Conservation (phyloP, 2,797 vertebrate species). For the Melanotaenia nigrans region DNA sequence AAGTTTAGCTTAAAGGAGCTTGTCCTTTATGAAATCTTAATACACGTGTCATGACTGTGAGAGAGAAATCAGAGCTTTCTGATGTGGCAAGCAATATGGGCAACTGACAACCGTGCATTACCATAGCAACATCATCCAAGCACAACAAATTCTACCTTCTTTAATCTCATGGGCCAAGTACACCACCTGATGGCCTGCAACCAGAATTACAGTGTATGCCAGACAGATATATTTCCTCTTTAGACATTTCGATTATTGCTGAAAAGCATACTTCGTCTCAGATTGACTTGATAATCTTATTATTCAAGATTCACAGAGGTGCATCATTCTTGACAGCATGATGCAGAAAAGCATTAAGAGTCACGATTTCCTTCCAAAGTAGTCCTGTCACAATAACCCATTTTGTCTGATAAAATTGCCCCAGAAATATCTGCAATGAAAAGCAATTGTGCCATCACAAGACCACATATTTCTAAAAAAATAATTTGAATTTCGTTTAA, state of each 20-base stretch:
- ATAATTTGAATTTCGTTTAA: background rate
- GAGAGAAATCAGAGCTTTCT: slow-evolving; percentile 32
- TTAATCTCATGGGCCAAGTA: slow-evolving; percentile 60
- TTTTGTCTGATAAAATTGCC: background rate
- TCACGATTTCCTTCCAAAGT: background rate
- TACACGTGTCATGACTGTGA: slow-evolving; percentile 3
- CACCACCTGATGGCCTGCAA: slow-evolving; percentile 72
- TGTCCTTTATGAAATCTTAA: background rate
- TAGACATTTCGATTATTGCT: background rate
- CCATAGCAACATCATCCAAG: slow-evolving; percentile 75
- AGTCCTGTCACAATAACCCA: background rate
- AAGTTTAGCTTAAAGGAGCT: background rate
- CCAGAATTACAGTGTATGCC: slow-evolving; percentile 52
- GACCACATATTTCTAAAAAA: background rate
- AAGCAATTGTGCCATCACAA: background rate
- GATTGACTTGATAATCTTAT: background rate
- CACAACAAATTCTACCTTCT: slow-evolving; percentile 29
- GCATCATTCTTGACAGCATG: background rate
- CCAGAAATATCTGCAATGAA: background rate
- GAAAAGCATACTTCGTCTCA: background rate
- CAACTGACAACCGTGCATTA: slow-evolving; percentile 56
- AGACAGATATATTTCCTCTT: background rate
- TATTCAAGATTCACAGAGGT: background rate
- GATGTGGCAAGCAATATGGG: slow-evolving; percentile 40
- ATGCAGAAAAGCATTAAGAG: slow-evolving; percentile 16